Conservation (phyloP, 2,113 vertebrate species). For the Mobula hypostoma region DNA sequence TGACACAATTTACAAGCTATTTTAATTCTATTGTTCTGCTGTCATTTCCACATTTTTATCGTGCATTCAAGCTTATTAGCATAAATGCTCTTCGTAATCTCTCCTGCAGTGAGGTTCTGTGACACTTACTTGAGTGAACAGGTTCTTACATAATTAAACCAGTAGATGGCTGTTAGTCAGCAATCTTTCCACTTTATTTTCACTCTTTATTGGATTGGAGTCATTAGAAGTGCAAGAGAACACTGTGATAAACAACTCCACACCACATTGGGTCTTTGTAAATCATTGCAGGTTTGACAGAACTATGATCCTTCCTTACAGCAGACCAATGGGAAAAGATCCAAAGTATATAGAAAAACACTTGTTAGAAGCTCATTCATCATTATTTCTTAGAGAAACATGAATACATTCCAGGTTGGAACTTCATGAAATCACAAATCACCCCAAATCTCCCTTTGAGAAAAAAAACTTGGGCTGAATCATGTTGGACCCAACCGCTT, state of each 20-base stretch:
- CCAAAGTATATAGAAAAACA: background rate
- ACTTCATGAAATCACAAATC: background rate
- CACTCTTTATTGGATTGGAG: background rate
- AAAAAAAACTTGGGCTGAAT: too few species aligned
- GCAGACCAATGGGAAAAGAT: background rate
- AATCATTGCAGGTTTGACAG: background rate
- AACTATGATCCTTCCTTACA: background rate
- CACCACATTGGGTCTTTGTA: background rate
- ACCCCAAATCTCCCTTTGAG: background rate
- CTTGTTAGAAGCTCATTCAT: background rate
- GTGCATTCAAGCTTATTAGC: slow-evolving; percentile 22
- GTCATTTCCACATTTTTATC: slow-evolving; percentile 11
- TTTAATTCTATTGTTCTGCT: background rate
- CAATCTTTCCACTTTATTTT: background rate
- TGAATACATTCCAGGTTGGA: background rate
- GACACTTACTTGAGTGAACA: background rate
- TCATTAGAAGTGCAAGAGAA: background rate
- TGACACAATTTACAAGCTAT: slow-evolving; percentile 1
- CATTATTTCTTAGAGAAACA: background rate
- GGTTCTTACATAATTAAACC: slow-evolving; percentile 11
- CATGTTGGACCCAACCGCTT: too few species aligned
- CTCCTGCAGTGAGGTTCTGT: background rate
- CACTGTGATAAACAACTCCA: background rate
- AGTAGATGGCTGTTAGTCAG: background rate
- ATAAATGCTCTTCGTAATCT: slow-evolving; percentile 1